phyloP scores from a whole-genome alignment of 2,888 invertebrate genomes.

The Plagiodera versicolora region DNA sequence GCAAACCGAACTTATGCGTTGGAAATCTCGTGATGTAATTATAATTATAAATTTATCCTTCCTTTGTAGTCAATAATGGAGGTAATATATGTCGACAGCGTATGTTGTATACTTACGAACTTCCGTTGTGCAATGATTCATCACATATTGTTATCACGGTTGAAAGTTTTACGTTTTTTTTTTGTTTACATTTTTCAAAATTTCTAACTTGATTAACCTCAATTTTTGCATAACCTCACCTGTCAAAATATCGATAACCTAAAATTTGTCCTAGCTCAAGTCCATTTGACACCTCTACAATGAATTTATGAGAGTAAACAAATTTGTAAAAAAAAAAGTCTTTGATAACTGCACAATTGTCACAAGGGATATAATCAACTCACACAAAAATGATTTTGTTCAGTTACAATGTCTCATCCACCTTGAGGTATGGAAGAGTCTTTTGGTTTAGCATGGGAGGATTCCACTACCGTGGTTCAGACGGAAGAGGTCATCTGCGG shows the following conservation, averaged over 20 bases:
- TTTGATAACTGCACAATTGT: no score
- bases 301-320: no score
- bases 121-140: slow-evolving; percentile 19
- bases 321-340: no score
- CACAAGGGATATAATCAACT: no score
- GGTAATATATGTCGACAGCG: slow-evolving; percentile 42
- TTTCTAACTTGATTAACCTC: slow-evolving; percentile 53
- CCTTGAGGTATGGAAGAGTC: slow-evolving; percentile 47
- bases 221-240: slow-evolving; percentile 56
- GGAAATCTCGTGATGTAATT: slow-evolving; percentile 47
- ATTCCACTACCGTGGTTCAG: slow-evolving; percentile 50
- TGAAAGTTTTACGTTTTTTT: slow-evolving; percentile 14
- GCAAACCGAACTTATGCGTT: background rate
- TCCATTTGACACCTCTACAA: slow-evolving; percentile 22
- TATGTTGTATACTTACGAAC: slow-evolving; percentile 13
- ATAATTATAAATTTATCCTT: slow-evolving; percentile 43
- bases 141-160: slow-evolving; percentile 10
- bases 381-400: slow-evolving; percentile 14
- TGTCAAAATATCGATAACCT: slow-evolving; percentile 53
- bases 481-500: slow-evolving; percentile 61
- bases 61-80: slow-evolving; percentile 42
- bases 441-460: slow-evolving; percentile 53
- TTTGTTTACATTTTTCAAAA: slow-evolving; percentile 54
- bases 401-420: slow-evolving; percentile 7
- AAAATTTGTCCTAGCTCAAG: slow-evolving; percentile 28